Evolutionary conservation across 2,888 invertebrate genomes (phyloP).

Genomic region (Lysandra coridon): DNA sequence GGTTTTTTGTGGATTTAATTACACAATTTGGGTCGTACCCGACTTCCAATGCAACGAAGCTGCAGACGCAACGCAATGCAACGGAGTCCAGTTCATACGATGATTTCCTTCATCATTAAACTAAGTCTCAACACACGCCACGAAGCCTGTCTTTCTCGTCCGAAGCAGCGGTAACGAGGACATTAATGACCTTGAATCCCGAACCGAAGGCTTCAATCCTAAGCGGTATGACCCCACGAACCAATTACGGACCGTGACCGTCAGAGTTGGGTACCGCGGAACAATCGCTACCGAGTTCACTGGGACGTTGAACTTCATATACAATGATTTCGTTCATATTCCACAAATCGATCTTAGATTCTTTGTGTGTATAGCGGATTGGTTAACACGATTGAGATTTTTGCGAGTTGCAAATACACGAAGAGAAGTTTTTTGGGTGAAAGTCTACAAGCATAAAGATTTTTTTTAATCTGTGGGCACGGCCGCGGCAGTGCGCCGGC

Average conservation of each 20-base stretch:
- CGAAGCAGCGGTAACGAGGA: not conserved
- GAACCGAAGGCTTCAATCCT: not conserved
- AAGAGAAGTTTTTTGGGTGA: not conserved
- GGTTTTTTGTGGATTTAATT: not conserved
- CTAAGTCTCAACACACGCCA: not conserved
- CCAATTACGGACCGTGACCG: slow-evolving; percentile 58
- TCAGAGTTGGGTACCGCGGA: slow-evolving; percentile 45
- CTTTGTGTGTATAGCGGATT: slow-evolving; percentile 14
- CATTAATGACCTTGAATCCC: slow-evolving; percentile 24
- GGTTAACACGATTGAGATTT: not conserved
- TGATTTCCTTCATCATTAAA: too few relatives aligned
- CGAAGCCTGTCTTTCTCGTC: not conserved
- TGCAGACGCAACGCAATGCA: not conserved
- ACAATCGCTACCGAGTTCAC: slow-evolving; percentile 42
- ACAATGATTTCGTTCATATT: slow-evolving; percentile 25
- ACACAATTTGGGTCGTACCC: not conserved
- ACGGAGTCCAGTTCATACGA: not conserved
- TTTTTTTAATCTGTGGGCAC: not conserved
- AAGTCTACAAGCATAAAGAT: not conserved
- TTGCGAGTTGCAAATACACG: not conserved
- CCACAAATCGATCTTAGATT: slow-evolving; percentile 25
- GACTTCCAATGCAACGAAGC: not conserved
- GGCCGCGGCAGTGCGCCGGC: too few relatives aligned
- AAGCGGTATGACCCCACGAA: slow-evolving; percentile 14
- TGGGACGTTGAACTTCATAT: slow-evolving; percentile 19